Base-by-base conservation (phyloP, 1,140 invertebrate genomes). In the Parasteatoda tepidariorum region DNA sequence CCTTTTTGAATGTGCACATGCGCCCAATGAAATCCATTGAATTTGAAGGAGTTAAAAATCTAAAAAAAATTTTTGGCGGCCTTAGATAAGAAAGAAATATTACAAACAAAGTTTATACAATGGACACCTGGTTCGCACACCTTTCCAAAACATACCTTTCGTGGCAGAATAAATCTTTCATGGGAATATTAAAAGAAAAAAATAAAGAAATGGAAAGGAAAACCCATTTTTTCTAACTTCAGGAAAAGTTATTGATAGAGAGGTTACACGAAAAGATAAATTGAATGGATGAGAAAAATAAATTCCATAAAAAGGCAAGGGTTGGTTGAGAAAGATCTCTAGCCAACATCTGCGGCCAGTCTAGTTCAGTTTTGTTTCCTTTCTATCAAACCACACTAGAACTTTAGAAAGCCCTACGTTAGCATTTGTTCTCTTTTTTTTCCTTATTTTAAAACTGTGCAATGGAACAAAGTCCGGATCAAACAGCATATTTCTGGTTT, bases 191-290 rank as follows among this genome's bases (percentile, higher is more conserved):
- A 48, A 75, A 61, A 62, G 62, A 59, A 75, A 62, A 62, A 48
- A 74, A 57, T 15, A 71, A 24, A 28, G n/a, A 34, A 31, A 26
- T 18, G 9, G 7, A 48, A 9, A 13, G 22, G 15, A 38, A 22
- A 9, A 11, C 61, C 54, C 30, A 41, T 55, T 30, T 30, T 71
- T 15, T 24, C 38, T 24, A 33, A 24, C 38, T 59, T 38, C 30
- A 26, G 33, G 31, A 74, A 78, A 66, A 64, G 62, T 78, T 66
- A 78, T 66, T 78, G 74, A 78, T 78, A 78, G 74, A 78, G 74
- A 78, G 74, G 57, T 78, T 78, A 66, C 34, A 48, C 38, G 59
- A 13, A 70, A 31, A 54, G 67, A 70, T 70, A 31, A 28, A 70
- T 70, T 13, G 18, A 22, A 54, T 41, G 67, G 34, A 48, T 9